phyloP scores from a whole-genome alignment of 1,140 invertebrate species.

The Brachionus koreanus region DNA sequence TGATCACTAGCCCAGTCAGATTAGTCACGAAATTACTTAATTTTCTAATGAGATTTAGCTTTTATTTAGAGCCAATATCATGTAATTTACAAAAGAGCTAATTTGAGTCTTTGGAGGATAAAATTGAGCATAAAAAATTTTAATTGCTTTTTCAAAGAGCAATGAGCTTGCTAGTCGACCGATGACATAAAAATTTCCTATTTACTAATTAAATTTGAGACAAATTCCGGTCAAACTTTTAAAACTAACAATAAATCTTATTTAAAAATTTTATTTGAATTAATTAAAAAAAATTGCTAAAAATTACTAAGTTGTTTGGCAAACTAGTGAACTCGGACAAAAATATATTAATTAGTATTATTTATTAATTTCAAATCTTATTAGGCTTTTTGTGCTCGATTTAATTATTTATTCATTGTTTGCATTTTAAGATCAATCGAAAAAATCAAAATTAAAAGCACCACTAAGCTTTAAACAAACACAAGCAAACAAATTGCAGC shows the following conservation, averaged over 20 bases:
- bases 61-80: background rate
- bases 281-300: background rate
- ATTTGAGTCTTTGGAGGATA: background rate
- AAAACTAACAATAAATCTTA: background rate
- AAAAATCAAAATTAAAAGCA: conserved; percentile 43
- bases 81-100: background rate
- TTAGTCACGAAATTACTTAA: too few relatives aligned
- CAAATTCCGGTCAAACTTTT: background rate
- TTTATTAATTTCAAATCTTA: conserved; percentile 13
- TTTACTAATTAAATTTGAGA: background rate
- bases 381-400: conserved; percentile 9
- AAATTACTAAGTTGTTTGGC: background rate
- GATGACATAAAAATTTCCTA: background rate
- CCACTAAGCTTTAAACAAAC: conserved; percentile 37
- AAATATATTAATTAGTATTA: background rate
- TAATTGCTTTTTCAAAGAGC: background rate
- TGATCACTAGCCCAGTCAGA: too few relatives aligned
- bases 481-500: conserved; percentile 5
- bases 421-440: conserved; percentile 15
- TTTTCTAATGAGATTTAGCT: background rate
- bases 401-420: conserved; percentile 21
- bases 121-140: background rate
- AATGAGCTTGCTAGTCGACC: background rate
- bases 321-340: background rate
- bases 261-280: background rate